Conservation (phyloP, 30 jellyfish, hydroid and myxozoan species). For the Clytia hemisphaerica region DNA sequence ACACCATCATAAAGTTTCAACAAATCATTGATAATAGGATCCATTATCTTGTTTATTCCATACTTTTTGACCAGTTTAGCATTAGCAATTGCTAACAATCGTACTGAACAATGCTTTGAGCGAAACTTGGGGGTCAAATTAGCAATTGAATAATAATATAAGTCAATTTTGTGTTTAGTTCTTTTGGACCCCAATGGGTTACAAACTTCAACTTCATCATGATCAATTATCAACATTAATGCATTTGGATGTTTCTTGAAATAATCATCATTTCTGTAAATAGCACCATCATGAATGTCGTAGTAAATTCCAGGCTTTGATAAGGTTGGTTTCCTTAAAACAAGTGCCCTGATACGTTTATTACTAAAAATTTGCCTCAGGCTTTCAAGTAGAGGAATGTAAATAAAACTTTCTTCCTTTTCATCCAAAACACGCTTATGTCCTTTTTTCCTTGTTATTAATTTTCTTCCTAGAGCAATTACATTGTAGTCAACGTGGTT, state of each 20-base stretch:
- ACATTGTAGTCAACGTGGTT: conserved; percentile 7
- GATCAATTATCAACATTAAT: conserved; percentile 4
- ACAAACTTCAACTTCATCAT: conserved; percentile 23
- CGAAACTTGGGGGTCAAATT: conserved; percentile 15
- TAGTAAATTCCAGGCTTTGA: neutral
- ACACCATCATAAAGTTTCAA: conserved; percentile 4
- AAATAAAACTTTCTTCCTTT: conserved; percentile 11
- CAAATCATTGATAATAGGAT: conserved; percentile 11
- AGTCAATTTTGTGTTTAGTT: conserved; percentile 22
- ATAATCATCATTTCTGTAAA: neutral
- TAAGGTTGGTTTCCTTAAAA: neutral
- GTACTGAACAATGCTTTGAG: conserved; percentile 20
- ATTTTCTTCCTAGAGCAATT: conserved; percentile 8
- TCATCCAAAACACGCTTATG: neutral
- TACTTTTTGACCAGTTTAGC: conserved; percentile 22
- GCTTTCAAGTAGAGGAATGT: conserved; percentile 17
- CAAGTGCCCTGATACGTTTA: neutral
- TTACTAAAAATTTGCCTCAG: conserved; percentile 15
- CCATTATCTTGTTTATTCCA: conserved; percentile 6
- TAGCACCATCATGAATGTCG: conserved; percentile 25
- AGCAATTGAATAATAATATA: conserved; percentile 20
- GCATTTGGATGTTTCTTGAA: conserved; percentile 8
- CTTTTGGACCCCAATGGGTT: conserved; percentile 17
- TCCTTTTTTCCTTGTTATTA: neutral
- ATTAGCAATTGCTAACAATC: conserved; percentile 18